Percentiles rank a stretch among this genome's conserved stretches.
These are phyloP conservation scores for Trachythela sp. DNA, from an alignment of 64 coral and sea anemone genomes.

Conservation along the genomic window DNA sequence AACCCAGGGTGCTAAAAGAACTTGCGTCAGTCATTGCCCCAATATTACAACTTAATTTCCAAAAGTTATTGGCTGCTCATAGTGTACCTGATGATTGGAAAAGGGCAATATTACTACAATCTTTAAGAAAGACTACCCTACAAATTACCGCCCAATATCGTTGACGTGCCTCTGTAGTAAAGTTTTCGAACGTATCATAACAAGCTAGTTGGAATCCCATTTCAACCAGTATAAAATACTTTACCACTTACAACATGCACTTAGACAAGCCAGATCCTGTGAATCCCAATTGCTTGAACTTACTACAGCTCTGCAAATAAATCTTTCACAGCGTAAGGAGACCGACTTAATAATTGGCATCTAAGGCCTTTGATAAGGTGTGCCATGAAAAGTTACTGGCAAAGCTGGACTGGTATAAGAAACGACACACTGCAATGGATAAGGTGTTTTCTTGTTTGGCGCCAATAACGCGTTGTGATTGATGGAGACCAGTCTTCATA, in stretches of 20 bases:
- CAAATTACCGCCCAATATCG: neutral
- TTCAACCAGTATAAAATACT: neutral
- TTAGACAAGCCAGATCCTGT: too few relatives aligned
- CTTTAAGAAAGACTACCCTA: neutral
- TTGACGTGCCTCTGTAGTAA: constrained; percentile 4
- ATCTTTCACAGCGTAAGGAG: neutral
- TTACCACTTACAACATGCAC: neutral
- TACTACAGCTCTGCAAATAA: neutral
- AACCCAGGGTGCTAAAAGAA: neutral
- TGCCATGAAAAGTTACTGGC: neutral
- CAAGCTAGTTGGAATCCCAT: neutral
- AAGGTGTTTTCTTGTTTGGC: neutral
- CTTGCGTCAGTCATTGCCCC: neutral
- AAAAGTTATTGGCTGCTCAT: neutral
- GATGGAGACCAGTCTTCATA: neutral
- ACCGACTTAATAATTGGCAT: constrained; percentile 8
- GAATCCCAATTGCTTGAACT: too few relatives aligned
- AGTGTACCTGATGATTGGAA: neutral
- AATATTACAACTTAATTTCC: neutral
- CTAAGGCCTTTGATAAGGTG: too few relatives aligned
- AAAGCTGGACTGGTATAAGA: neutral
- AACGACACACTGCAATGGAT: neutral
- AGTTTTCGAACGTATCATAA: neutral
- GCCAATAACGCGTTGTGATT: neutral
- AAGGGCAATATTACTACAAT: neutral